These are phyloP conservation scores for Eulimnadia texana DNA, from an alignment of 1,140 invertebrate genomes.

Conservation along the genomic window DNA sequence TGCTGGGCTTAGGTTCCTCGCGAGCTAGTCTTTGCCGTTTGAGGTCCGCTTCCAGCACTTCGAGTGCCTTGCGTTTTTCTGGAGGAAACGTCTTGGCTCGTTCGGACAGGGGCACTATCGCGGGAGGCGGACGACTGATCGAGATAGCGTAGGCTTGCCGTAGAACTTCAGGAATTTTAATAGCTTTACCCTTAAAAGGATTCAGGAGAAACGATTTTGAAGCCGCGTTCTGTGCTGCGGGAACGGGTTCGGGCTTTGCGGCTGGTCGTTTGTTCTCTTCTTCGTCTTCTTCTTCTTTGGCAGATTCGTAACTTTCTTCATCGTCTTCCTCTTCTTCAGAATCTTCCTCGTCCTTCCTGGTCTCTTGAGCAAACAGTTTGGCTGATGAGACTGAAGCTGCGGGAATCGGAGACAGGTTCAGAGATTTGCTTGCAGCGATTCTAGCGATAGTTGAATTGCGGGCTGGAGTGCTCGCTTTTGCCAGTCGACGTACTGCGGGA, in stretches of 20 bases:
- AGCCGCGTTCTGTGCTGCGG: neutral
- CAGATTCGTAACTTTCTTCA: neutral
- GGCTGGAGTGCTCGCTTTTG: neutral
- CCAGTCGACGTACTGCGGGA: neutral
- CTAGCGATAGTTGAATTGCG: neutral
- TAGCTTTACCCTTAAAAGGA: neutral
- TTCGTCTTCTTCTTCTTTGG: neutral
- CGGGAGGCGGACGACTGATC: neutral
- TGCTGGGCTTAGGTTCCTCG: too few species aligned
- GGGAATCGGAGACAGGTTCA: neutral
- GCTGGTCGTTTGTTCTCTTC: neutral
- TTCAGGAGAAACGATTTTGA: neutral
- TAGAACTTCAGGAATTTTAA: neutral
- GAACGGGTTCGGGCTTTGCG: neutral
- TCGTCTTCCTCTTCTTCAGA: neutral
- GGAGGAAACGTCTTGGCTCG: neutral
- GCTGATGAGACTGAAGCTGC: neutral
- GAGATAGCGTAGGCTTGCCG: neutral
- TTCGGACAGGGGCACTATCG: neutral
- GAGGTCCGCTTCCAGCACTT: neutral
- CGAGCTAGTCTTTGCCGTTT: too few species aligned
- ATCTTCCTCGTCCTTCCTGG: neutral
- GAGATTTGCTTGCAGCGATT: neutral
- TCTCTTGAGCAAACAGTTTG: neutral
- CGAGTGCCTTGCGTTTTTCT: neutral